Conservation (phyloP, 2,113 vertebrate species). For the Pseudolaguvia tuberculata region DNA sequence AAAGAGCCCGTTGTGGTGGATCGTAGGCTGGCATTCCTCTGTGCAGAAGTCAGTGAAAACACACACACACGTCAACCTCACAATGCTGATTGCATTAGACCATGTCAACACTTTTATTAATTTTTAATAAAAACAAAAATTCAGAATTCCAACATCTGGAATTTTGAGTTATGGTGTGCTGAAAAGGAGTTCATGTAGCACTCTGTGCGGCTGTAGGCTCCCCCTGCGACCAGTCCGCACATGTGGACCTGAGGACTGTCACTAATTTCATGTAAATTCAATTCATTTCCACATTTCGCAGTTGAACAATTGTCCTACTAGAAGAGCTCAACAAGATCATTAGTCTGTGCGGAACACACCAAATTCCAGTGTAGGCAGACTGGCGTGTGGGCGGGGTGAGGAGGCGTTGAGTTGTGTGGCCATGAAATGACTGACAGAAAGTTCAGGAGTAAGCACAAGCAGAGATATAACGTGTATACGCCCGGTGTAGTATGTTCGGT, state of each 20-base stretch:
- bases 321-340: background rate
- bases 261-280: background rate
- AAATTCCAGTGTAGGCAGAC: background rate
- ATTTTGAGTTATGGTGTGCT: background rate
- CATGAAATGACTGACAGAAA: background rate
- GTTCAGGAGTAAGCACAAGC: background rate
- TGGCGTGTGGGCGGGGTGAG: background rate
- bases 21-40: slow-evolving; percentile 54
- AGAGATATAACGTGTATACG: no score
- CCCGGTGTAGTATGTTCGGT: no score
- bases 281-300: no score
- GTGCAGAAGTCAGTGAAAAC: slow-evolving; percentile 48
- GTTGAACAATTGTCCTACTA: no score
- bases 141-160: background rate
- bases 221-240: background rate
- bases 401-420: background rate
- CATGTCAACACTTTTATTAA: no score
- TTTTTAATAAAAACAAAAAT: no score
- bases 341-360: background rate
- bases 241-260: background rate
- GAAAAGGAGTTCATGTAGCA: background rate
- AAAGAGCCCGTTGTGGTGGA: slow-evolving; percentile 56
- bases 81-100: background rate
- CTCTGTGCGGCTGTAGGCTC: background rate
- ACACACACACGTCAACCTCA: slow-evolving; percentile 34